Conservation (phyloP, 2,113 vertebrate genomes). For the Psittacula cyanocephala region DNA sequence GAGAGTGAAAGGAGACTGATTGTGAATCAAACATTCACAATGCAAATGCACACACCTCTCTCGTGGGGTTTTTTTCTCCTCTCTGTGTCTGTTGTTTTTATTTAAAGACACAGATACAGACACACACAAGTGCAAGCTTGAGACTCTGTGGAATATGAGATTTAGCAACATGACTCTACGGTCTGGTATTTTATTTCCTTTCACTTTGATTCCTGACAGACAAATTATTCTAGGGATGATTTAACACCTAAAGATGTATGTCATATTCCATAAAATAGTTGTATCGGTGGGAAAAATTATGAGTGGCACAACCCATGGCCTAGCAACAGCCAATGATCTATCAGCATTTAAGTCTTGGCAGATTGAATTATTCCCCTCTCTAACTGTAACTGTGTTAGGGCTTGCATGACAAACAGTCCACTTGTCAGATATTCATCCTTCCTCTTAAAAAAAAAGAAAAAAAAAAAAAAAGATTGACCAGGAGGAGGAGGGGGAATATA, state of each 20-base stretch:
- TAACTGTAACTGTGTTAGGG: slow-evolving; percentile 46
- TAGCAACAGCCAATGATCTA: slow-evolving; percentile 59
- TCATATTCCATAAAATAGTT: slow-evolving; percentile 53
- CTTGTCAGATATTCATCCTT: slow-evolving; percentile 69
- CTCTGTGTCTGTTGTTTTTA: background rate
- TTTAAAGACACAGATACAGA: slow-evolving; percentile 15
- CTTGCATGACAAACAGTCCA: slow-evolving; percentile 56
- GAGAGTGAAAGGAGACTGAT: slow-evolving; percentile 73
- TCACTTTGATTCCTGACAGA: slow-evolving; percentile 70
- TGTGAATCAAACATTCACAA: slow-evolving; percentile 70
- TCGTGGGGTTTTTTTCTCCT: background rate
- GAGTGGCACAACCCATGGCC: slow-evolving; percentile 49
- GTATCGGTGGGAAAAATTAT: slow-evolving; percentile 52
- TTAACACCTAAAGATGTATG: slow-evolving; percentile 66
- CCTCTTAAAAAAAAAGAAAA: background rate
- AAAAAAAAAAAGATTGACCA: background rate
- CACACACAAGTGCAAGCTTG: background rate
- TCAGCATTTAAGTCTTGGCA: slow-evolving; percentile 53
- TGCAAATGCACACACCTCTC: slow-evolving; percentile 70
- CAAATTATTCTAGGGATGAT: slow-evolving; percentile 68
- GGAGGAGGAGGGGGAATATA: background rate
- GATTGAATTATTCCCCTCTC: slow-evolving; percentile 57
- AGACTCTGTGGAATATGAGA: slow-evolving; percentile 46
- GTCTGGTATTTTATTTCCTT: slow-evolving; percentile 73
- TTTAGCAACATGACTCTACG: slow-evolving; percentile 40